These are phyloP conservation scores for Esox niger DNA, from an alignment of 2,113 vertebrate species.

Conservation along the genomic window DNA sequence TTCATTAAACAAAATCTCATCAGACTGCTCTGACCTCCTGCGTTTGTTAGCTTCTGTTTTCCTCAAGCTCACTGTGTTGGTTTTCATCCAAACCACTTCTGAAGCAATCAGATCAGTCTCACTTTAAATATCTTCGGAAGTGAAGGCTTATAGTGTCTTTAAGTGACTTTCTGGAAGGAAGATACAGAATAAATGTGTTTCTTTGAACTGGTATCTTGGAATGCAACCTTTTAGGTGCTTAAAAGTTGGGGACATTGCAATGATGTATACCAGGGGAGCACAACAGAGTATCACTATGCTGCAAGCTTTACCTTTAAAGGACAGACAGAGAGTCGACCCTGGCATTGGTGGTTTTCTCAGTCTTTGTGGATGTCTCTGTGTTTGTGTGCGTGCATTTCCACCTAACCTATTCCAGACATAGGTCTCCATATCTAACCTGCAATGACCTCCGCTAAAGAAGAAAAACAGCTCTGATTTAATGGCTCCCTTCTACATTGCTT, in stretches of 20 bases:
- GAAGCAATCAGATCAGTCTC: constrained; percentile 10
- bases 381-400: constrained; percentile 26
- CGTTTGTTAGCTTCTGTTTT: constrained; percentile 11
- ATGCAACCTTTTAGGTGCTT: constrained; percentile 17
- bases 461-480: constrained; percentile 33
- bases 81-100: constrained; percentile 26
- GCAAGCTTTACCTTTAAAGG: constrained; percentile 57
- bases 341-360: constrained; percentile 4
- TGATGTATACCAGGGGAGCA: constrained; percentile 24
- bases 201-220: constrained; percentile 27
- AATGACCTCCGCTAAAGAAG: constrained; percentile 33
- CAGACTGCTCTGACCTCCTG: too few species aligned
- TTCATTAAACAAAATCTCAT: too few species aligned
- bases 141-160: not conserved
- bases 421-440: constrained; percentile 41
- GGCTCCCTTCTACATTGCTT: constrained; percentile 26
- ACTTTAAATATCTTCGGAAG: constrained; percentile 18
- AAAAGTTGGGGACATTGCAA: constrained; percentile 27
- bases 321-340: constrained; percentile 30
- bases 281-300: constrained; percentile 31
- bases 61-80: constrained; percentile 10
- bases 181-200: constrained; percentile 33
- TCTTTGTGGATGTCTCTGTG: too few species aligned
- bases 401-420: constrained; percentile 10
- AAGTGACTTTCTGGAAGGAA: not conserved